Conservation (phyloP, 2,113 vertebrate genomes). For the Okapia johnstoni region DNA sequence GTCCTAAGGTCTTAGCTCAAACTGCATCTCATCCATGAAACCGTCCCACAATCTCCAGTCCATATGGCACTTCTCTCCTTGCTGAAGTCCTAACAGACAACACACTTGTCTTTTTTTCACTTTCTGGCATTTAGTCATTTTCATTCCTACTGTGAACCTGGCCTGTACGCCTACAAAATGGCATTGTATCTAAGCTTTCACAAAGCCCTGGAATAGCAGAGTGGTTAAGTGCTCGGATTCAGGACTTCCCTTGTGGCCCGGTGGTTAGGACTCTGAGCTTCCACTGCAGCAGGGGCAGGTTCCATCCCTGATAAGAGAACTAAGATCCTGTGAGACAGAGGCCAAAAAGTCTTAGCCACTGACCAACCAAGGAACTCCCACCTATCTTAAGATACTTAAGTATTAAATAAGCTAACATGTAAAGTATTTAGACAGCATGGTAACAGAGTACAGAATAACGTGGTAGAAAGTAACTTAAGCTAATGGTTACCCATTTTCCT, state of each 20-base stretch:
- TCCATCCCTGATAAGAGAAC: not conserved
- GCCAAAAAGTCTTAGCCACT: not conserved
- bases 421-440: not conserved
- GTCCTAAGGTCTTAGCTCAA: not conserved
- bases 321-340: not conserved
- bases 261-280: not conserved
- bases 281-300: not conserved
- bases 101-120: not conserved
- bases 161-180: constrained; percentile 18
- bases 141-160: not conserved
- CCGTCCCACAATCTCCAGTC: not conserved
- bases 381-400: not conserved
- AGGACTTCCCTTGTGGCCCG: not conserved
- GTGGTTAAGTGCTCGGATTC: not conserved
- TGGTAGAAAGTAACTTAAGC: not conserved
- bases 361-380: not conserved
- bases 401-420: constrained; percentile 43
- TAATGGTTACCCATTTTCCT: not conserved
- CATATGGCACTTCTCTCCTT: not conserved
- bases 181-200: not conserved
- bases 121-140: constrained; percentile 40
- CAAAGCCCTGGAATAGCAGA: not conserved
- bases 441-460: not conserved
- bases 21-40: not conserved
- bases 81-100: not conserved